Conservation (phyloP, 2,113 vertebrate species). For the Pangasianodon gigas region DNA sequence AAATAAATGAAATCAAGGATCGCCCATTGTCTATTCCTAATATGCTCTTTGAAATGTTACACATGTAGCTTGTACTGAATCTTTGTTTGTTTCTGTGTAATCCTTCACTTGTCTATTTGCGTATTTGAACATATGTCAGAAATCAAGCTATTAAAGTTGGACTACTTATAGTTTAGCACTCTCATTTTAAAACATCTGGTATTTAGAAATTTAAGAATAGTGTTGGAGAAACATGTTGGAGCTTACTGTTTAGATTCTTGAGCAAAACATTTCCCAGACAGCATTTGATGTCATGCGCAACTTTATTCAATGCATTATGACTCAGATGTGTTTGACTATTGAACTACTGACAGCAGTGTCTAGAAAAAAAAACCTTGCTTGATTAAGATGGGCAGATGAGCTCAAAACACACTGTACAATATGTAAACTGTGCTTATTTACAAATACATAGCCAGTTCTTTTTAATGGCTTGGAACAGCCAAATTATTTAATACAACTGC, state of each 20-base stretch:
- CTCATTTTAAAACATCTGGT: not conserved
- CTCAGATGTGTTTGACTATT: conserved; percentile 74
- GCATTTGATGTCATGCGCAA: conserved; percentile 83
- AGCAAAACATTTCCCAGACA: conserved; percentile 31
- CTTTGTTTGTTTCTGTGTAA: not conserved
- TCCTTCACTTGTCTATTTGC: not conserved
- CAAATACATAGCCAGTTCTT: conserved; percentile 67
- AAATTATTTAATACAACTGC: conserved; percentile 69
- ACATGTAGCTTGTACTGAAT: not conserved
- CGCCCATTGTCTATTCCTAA: not conserved
- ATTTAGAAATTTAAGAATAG: not conserved
- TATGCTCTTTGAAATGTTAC: not conserved
- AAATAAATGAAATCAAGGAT: not conserved
- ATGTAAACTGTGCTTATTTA: conserved; percentile 70
- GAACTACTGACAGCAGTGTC: conserved; percentile 78
- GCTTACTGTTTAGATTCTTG: not conserved
- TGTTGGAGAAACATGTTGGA: not conserved
- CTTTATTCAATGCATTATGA: conserved; percentile 87
- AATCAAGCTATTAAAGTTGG: not conserved
- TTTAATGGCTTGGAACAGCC: conserved; percentile 80
- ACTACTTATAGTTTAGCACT: not conserved
- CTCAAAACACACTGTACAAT: conserved; percentile 79
- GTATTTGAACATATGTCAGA: not conserved
- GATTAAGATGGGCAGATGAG: conserved; percentile 68
- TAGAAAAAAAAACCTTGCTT: conserved; percentile 64